phyloP scores from a whole-genome alignment of 30 jellyfish, hydroid and myxozoan species.

The Chironex yamaguchii region DNA sequence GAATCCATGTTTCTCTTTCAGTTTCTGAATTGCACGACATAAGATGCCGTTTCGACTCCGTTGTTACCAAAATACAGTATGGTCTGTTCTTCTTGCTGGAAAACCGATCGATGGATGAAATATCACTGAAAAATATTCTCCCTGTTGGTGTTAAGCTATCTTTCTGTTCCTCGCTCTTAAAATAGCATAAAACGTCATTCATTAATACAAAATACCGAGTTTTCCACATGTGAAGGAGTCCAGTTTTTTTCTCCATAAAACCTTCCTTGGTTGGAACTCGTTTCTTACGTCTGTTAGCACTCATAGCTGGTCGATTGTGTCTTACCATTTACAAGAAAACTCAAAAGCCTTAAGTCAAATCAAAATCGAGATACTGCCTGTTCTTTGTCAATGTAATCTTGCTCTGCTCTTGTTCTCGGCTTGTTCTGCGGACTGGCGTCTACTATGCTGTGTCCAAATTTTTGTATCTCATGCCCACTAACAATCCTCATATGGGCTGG shows the following conservation, averaged over 20 bases:
- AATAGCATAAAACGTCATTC: constrained; percentile 77
- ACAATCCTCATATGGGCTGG: too few relatives aligned
- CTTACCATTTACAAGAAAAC: too few relatives aligned
- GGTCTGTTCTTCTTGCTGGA: constrained; percentile 77
- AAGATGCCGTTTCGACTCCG: constrained; percentile 75
- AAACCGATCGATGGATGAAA: constrained; percentile 45
- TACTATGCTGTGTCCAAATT: too few relatives aligned
- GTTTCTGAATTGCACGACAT: constrained; percentile 80
- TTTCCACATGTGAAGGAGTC: constrained; percentile 79
- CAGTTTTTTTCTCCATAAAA: constrained; percentile 82
- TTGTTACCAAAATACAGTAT: constrained; percentile 57
- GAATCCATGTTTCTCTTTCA: constrained; percentile 79
- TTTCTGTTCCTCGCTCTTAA: constrained; percentile 81
- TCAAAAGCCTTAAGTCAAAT: too few relatives aligned
- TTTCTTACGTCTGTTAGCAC: too few relatives aligned
- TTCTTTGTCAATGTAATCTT: too few relatives aligned
- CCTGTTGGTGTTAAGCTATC: constrained; percentile 85
- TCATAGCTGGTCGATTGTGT: too few relatives aligned
- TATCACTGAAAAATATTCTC: constrained; percentile 80
- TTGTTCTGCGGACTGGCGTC: too few relatives aligned
- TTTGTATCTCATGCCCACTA: too few relatives aligned
- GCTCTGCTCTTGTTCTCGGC: too few relatives aligned
- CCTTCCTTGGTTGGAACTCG: constrained; percentile 87
- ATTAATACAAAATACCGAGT: constrained; percentile 79
- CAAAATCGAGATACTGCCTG: too few relatives aligned